Base-by-base conservation (phyloP, 2,113 vertebrate species). In the Monarcha castaneiventris region DNA sequence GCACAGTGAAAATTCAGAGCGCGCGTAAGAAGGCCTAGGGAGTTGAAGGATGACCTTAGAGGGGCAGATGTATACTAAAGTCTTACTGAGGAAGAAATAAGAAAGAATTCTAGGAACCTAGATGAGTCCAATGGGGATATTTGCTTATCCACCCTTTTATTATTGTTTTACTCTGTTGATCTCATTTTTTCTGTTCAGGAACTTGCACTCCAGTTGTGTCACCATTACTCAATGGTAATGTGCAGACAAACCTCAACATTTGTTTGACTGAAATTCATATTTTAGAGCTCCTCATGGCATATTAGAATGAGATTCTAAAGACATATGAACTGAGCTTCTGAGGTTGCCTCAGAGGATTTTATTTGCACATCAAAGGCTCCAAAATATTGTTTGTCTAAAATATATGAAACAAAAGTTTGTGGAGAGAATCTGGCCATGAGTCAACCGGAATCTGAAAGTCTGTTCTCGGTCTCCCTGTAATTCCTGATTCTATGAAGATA, bases 201-300 rank as follows among this genome's bases (percentile, higher is more conserved):
- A 30, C 7, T 61, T 62, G 6, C 29, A 51, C 7, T 67, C 22
- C 11, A 16, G 4, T 29, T 81, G 9, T 41, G n/a, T 63, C 18
- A 63, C 26, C 3, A 10, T 16, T 75, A 22, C 14, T 43, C 33
- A 54, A 0, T 2, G 4, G 6, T 30, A 74, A 61, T 18, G 0
- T 48, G 9, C 10, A 58, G 41, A 26, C 6, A 84, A 33, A 64
- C 4, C 10, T 69, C 44, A 51, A 49, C 9, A 10, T 26, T 87
- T 58, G 84, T 69, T 26, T 11, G 63, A 1, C 13, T 2, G 0
- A 63, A 89, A 37, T 52, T 87, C n/a, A 25, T 39, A 6, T 32
- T 12, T 1, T 35, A 71, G 12, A 82, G 13, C 3, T 81, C 27
- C 30, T 63, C 16, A 27, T 26, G 9, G 16, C 5, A n/a, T 48